Evolutionary conservation across 1,140 invertebrate genomes (phyloP), one percentile per base, ranked within the genome.

Genomic region (Hesperophylax magnus): DNA sequence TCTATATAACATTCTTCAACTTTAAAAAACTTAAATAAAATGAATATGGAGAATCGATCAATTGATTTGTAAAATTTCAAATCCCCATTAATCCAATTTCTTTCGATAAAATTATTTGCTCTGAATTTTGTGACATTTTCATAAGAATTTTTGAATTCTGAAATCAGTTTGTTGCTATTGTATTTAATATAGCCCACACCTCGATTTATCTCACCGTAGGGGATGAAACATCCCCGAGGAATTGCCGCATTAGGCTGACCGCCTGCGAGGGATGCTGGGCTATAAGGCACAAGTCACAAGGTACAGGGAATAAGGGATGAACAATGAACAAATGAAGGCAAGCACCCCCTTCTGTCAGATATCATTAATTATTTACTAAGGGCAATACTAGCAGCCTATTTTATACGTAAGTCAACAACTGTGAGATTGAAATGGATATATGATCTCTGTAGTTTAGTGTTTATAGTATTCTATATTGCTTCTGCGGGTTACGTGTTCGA

Each of bases 321-420:
- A 47, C 39, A 47, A 47, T 47, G 39, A 47, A 47, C 39, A 47
- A 47, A 47, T 47, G 11, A 31, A 15, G 18, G 4, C 47, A 54
- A 17, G 61, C 61, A 65, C 24, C 69, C 69, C 39, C 24, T 61
- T 18, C 15, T 39, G 31, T 72, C 69, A 53, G 27, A 53, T 52
- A 54, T 27, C 69, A 31, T 72, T 54, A 72, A 72, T 72, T 53
- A 22, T 72, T 72, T 54, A 72, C 53, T 72, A 72, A 56, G 18
- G 3, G 39, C 52, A 56, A 27, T 56, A 56, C 27, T 15, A 14
- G 39, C 24, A 18, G n/a, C 27, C 63, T 47, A 61, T 61, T 27
- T 61, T 15, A 20, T 15, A 15, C 20, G 9, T 24, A 7, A 27
- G 8, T 15, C 3, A 14, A 8, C 9, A 20, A 24, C 8, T 20